Evolutionary conservation across 2,797 vertebrate genomes (phyloP).

Genomic region (Phoxinus dragarum): DNA sequence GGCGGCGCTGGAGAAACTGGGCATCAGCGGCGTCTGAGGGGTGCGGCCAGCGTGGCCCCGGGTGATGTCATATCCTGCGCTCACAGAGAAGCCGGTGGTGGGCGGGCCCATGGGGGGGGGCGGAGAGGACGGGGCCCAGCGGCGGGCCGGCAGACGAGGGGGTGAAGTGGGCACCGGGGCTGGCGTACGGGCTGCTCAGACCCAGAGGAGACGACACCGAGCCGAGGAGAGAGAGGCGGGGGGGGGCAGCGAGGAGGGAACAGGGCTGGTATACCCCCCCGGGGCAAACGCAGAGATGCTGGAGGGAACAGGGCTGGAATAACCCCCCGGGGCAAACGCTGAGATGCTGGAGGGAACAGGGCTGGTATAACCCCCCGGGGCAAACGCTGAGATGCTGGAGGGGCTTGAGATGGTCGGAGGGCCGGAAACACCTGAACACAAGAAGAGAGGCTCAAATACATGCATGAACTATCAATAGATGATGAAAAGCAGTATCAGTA

Average conservation of each 20-base stretch:
- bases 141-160: conserved; percentile 53
- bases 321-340: conserved; percentile 64
- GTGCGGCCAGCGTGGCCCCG: conserved; percentile 92
- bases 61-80: conserved; percentile 89
- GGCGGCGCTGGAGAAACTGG: conserved; percentile 82
- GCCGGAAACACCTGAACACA: conserved; percentile 73
- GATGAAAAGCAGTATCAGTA: background rate
- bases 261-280: conserved; percentile 63
- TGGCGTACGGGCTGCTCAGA: conserved; percentile 28
- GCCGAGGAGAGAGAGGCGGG: conserved; percentile 62
- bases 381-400: conserved; percentile 64
- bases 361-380: conserved; percentile 64
- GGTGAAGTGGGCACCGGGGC: conserved; percentile 53
- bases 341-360: conserved; percentile 63
- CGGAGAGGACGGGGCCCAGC: conserved; percentile 58
- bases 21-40: conserved; percentile 94
- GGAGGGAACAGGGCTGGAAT: conserved; percentile 64
- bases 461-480: background rate
- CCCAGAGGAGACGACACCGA: conserved; percentile 31
- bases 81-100: conserved; percentile 81
- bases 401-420: conserved; percentile 69
- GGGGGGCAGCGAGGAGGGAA: conserved; percentile 65
- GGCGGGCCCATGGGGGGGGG: conserved; percentile 82
- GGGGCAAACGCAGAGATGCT: conserved; percentile 66
- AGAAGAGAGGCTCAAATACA: conserved; percentile 2